Conservation (phyloP, 2,113 vertebrate genomes). For the Grammomys surdaster region DNA sequence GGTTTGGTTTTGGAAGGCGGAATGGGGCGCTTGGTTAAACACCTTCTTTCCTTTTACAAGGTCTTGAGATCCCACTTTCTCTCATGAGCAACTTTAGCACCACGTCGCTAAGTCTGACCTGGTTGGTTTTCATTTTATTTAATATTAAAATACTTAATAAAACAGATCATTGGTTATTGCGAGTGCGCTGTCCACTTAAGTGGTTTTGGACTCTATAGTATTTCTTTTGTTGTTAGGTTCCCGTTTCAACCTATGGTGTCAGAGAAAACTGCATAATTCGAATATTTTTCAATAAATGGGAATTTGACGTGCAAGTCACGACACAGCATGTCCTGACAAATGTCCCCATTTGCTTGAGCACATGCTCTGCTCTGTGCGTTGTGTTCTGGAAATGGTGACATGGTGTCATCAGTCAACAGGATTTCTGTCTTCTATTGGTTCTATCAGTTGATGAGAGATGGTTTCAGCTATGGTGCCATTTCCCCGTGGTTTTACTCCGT, state of each 20-base stretch:
- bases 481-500: too few species aligned
- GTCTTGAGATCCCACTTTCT: not conserved
- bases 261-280: not conserved
- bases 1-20: not conserved
- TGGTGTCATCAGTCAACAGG: not conserved
- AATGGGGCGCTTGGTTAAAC: not conserved
- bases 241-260: not conserved
- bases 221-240: not conserved
- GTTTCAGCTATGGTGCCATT: rapidly evolving
- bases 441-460: not conserved
- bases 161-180: not conserved
- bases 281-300: not conserved
- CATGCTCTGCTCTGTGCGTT: too few species aligned
- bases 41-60: not conserved
- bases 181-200: not conserved
- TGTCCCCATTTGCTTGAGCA: not conserved
- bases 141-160: not conserved
- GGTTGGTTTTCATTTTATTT: not conserved
- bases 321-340: not conserved
- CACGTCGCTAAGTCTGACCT: not conserved
- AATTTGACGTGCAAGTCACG: not conserved
- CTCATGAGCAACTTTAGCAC: not conserved
- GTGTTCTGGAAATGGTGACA: too few species aligned
- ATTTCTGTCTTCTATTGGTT: not conserved
- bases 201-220: not conserved